These are phyloP conservation scores for Limanda limanda DNA, from an alignment of 2,113 vertebrate species.

Conservation along the genomic window DNA sequence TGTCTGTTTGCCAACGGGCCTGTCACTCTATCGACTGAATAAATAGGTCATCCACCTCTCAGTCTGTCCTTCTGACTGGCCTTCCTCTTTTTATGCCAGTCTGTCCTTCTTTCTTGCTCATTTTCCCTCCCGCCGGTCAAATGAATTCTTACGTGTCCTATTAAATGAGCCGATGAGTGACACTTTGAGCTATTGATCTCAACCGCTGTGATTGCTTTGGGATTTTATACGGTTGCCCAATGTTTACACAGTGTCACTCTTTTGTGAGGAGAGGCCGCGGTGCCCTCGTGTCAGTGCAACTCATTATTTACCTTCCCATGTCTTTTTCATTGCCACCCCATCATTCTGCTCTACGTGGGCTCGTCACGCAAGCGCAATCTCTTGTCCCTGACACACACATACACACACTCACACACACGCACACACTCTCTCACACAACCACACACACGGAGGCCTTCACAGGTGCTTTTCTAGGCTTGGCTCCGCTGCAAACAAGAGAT, in stretches of 20 bases:
- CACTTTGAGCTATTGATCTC: conserved; percentile 49
- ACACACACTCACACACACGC: neutral
- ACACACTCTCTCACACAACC: neutral
- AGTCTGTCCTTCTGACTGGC: conserved; percentile 22
- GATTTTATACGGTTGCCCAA: conserved; percentile 18
- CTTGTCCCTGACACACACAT: conserved; percentile 9
- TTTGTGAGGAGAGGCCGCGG: conserved; percentile 19
- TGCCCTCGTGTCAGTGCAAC: neutral
- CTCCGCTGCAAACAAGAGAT: conserved; percentile 66
- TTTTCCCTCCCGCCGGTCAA: conserved; percentile 21
- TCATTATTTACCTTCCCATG: conserved; percentile 41
- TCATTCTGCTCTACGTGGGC: neutral
- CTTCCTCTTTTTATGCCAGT: neutral
- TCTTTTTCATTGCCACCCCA: conserved; percentile 30
- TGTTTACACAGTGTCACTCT: conserved; percentile 45
- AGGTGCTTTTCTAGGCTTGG: conserved; percentile 44
- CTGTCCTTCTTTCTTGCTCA: conserved; percentile 1
- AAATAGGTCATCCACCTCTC: conserved; percentile 46
- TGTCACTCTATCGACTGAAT: conserved; percentile 50
- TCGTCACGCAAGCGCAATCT: conserved; percentile 11
- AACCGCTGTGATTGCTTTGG: conserved; percentile 2
- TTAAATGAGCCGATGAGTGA: conserved; percentile 39
- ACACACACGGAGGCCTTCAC: conserved; percentile 2
- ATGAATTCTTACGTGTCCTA: conserved; percentile 32
- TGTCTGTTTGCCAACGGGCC: conserved; percentile 39